Conservation (phyloP, 2,888 invertebrate genomes). For the Synergus laeviventris region DNA sequence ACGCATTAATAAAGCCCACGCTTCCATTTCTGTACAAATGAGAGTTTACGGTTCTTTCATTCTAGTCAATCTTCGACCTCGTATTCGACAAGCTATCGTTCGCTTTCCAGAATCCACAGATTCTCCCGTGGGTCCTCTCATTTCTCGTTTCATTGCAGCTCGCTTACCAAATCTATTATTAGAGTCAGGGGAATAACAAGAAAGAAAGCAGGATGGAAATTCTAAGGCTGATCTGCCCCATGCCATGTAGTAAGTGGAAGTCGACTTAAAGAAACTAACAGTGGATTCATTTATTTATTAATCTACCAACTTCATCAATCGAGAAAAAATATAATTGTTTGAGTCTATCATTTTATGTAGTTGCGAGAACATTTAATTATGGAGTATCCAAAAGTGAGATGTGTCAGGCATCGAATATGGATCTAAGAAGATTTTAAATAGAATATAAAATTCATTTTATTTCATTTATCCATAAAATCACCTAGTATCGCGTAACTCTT, state of each 20-base stretch:
- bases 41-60: conserved; percentile 29
- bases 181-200: conserved; percentile 1
- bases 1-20: conserved; percentile 29
- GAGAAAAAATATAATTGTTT: not conserved
- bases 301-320: conserved; percentile 3
- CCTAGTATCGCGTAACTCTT: conserved; percentile 20
- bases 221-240: conserved; percentile 45
- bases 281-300: not conserved
- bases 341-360: not conserved
- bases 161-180: conserved; percentile 20
- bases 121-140: conserved; percentile 2
- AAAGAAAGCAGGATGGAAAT: conserved; percentile 42
- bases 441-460: too few relatives aligned
- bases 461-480: conserved; percentile 26
- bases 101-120: conserved; percentile 23
- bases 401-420: too few relatives aligned
- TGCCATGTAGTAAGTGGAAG: conserved; percentile 46
- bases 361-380: not conserved
- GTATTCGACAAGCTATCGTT: conserved; percentile 9
- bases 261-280: conserved; percentile 11
- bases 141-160: conserved; percentile 30
- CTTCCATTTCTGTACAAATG: not conserved
- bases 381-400: not conserved
- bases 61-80: conserved; percentile 28
- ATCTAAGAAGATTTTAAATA: too few relatives aligned